Evolutionary conservation across 1,140 invertebrate species (phyloP), one percentile per base, ranked within the genome.

Genomic region (Diorhabda elongata): DNA sequence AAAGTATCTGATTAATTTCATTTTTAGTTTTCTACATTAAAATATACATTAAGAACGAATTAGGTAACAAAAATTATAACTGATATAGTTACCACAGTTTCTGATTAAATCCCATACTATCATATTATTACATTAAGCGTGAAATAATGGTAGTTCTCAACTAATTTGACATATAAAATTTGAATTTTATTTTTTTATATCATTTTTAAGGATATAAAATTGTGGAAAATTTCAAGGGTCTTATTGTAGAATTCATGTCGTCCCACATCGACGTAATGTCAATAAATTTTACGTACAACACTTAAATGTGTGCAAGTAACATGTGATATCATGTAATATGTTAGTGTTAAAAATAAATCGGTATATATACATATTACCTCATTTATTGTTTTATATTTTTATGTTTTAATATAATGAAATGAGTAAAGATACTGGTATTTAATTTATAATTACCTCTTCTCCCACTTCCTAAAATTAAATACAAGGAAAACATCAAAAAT

Each of bases 311-410:
- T 81, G 80, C 80, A 81, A 81, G 78, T 81, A 79, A 80, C 78
- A 81, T 81, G 80, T 81, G 80, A 81, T 81, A 81, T 79, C 78
- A 81, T 81, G 80, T 81, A 81, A 80, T 79, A 81, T 81, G 80
- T 81, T 81, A 81, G 77, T 79, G 79, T 80, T 81, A 81, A 80
- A 78, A 81, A 81, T 80, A 81, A 81, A 81, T 81, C 71, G 75
- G 79, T 81, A 80, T 80, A 79, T 80, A 81, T 80, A 78, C 78
- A 80, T 79, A 80, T 80, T 80, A 80, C 76, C 76, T 80, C 74
- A 78, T 74, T 76, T 74, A 74, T 78, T 78, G 74, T 79, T 78
- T 79, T 79, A 79, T 77, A 77, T 77, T 77, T 77, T 77, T 76
- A 76, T 77, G 76, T 79, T 79, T 75, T 77, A 76, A 78, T 75